A percentile compares a stretch with the other conserved stretches of the same genome.
Evolutionary conservation across 2,888 invertebrate species (phyloP).

Genomic region (Pterostichus niger): DNA sequence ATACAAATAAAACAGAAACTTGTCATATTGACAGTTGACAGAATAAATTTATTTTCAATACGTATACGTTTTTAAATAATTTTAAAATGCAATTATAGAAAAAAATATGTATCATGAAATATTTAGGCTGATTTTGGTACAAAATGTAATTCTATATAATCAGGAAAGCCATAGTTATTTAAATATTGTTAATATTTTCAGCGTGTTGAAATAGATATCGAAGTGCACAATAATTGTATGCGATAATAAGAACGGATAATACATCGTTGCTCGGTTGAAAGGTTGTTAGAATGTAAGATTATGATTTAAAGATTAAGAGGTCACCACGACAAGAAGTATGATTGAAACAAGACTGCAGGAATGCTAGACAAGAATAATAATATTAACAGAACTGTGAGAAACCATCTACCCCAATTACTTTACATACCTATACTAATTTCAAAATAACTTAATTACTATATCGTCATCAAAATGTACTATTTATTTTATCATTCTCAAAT

Average conservation of each 20-base stretch:
- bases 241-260: conserved; percentile 18
- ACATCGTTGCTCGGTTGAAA: conserved; percentile 19
- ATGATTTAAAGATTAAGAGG: conserved; percentile 30
- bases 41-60: no score
- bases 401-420: neutral
- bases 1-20: no score
- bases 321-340: neutral
- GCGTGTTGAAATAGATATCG: neutral
- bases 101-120: no score
- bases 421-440: neutral
- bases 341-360: no score
- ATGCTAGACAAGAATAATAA: neutral
- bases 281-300: conserved; percentile 9
- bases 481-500: no score
- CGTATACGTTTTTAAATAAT: no score
- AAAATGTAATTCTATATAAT: neutral
- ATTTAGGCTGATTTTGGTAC: no score
- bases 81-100: no score
- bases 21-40: no score
- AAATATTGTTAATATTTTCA: neutral
- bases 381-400: neutral
- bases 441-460: no score
- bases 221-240: conserved; percentile 26
- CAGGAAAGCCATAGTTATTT: neutral
- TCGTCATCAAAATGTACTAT: no score